phyloP scores from a whole-genome alignment of 1,140 invertebrate genomes.

The Trissolcus basalis region DNA sequence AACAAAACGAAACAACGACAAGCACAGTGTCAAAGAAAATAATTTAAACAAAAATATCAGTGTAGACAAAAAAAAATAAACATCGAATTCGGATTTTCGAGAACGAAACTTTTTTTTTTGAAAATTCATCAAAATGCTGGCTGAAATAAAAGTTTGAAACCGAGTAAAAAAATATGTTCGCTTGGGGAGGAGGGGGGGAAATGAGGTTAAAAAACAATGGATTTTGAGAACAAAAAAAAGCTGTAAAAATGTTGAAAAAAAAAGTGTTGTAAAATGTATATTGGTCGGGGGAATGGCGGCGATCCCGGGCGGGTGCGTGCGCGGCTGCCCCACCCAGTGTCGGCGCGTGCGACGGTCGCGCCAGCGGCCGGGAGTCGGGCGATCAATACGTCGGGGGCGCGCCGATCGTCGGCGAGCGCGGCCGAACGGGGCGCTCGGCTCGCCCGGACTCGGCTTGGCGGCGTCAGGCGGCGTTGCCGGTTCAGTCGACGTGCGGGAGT shows the following conservation, averaged over 20 bases:
- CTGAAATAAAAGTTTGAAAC: too few relatives aligned
- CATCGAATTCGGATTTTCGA: too few relatives aligned
- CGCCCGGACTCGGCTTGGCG: conserved; percentile 57
- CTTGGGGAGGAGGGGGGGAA: too few relatives aligned
- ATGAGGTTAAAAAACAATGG: too few relatives aligned
- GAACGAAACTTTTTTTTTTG: too few relatives aligned
- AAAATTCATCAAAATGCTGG: too few relatives aligned
- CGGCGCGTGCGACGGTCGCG: conserved; percentile 55
- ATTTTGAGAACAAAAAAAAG: background rate
- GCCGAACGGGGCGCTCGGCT: conserved; percentile 48
- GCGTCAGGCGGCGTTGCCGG: conserved; percentile 69
- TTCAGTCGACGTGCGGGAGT: conserved; percentile 76
- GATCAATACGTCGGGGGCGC: conserved; percentile 63
- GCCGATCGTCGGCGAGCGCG: conserved; percentile 35
- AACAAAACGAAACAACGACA: too few relatives aligned
- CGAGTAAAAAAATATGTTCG: too few relatives aligned
- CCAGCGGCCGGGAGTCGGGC: conserved; percentile 50
- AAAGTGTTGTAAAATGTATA: conserved; percentile 6
- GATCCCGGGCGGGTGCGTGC: conserved; percentile 59
- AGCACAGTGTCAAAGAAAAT: too few relatives aligned
- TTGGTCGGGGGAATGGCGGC: conserved; percentile 24
- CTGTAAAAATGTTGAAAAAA: background rate
- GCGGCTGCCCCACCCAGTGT: conserved; percentile 64
- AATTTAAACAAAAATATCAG: too few relatives aligned
- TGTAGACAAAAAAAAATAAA: too few relatives aligned